These are phyloP conservation scores for Numida meleagris DNA, from an alignment of 2,113 vertebrate genomes.

Conservation along the genomic window DNA sequence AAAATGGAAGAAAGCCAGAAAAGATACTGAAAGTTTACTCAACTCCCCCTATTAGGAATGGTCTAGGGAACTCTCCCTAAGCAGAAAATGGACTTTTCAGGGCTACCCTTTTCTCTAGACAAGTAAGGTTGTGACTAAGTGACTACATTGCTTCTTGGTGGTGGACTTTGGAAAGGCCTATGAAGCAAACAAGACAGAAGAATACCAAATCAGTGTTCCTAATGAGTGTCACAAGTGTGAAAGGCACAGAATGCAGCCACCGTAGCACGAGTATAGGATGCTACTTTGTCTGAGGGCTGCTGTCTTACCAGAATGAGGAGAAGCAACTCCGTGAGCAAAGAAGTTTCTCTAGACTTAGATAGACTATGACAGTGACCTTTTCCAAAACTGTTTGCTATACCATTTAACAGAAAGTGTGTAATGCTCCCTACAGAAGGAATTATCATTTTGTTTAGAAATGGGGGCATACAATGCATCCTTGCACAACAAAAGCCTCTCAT, in stretches of 20 bases:
- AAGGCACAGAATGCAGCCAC: background rate
- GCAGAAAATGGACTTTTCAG: background rate
- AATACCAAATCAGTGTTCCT: background rate
- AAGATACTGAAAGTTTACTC: background rate
- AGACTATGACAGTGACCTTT: background rate
- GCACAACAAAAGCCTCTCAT: background rate
- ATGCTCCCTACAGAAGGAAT: background rate
- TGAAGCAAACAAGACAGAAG: background rate
- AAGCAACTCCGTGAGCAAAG: background rate
- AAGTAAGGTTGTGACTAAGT: background rate
- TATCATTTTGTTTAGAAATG: background rate
- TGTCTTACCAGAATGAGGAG: background rate
- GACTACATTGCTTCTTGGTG: background rate
- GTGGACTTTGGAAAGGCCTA: background rate
- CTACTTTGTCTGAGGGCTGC: background rate
- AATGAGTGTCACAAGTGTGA: accelerated
- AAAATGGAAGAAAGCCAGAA: background rate
- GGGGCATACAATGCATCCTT: background rate
- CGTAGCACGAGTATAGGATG: background rate
- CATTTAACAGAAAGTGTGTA: background rate
- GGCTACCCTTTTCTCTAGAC: background rate
- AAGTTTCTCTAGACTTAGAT: background rate
- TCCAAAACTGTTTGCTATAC: background rate
- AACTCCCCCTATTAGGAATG: background rate
- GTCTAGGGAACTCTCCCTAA: background rate